Base-by-base conservation (phyloP, 2,797 vertebrate species). In the Hybognathus amarus region DNA sequence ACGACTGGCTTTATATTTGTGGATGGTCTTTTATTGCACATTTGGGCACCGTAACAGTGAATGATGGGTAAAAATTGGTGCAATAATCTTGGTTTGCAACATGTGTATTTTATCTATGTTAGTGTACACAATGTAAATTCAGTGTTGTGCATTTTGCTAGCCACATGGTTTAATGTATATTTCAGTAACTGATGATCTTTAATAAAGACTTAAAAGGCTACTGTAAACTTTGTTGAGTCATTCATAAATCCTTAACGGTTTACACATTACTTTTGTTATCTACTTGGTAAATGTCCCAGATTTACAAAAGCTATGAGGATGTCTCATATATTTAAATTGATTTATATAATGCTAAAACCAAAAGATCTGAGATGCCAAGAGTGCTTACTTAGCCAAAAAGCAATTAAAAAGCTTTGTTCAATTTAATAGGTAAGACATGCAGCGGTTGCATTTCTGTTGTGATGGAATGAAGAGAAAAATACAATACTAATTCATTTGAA, bases 41-140 rank as follows among this genome's bases (percentile, higher is more conserved):
- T 36, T 11, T 12, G 1, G 11, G 11, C 5, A 20, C 2, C 20
- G 3, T n/a, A 13, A 67, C 1, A 0, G 10, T n/a, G 20, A 13
- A 3, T 40, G 5, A 22, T 12, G 17, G 11, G 2, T 1, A 33
- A 33, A 5, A 20, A n/a, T 56, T 6, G 9, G n/a, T 59, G 1
- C 22, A 24, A 2, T 59, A 4, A 12, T 59, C 10, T 59, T 59
- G 0, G 11, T 59, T 24, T 10, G 24, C 9, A 11, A 10, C 3
- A 9, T 8, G 0, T 2, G 22, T 64, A 2, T 36, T 8, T 33
- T 33, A 15, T 36, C 0, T 1, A 33, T 42, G 45, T 47, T 47
- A 15, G 4, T 20, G 9, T 9, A 18, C 8, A 17, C 2, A 8
- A 59, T n/a, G 9, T 1, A 8, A 30, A 3, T 15, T 63, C 2